phyloP scores from a whole-genome alignment of 2,797 vertebrate species.

The Semotilus atromaculatus region DNA sequence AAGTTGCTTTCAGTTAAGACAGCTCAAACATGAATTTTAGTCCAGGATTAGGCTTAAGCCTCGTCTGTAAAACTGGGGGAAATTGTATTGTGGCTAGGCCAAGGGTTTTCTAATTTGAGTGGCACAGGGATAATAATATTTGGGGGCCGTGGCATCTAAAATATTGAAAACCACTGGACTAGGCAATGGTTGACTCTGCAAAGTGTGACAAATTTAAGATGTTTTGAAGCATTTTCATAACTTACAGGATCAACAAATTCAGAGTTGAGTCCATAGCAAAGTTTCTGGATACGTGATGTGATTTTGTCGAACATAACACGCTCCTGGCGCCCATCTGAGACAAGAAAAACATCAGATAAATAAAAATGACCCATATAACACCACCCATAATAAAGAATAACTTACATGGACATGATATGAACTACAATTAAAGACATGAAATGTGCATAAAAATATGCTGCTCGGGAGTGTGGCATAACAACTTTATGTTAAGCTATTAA shows the following conservation, averaged over 20 bases:
- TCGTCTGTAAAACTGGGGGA: no score
- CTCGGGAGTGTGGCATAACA: neutral
- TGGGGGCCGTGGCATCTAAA: neutral
- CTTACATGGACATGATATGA: neutral
- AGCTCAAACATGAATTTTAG: no score
- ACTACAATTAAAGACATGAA: neutral
- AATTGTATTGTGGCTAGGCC: no score
- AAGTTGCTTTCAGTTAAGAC: no score
- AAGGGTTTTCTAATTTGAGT: neutral
- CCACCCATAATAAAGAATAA: neutral
- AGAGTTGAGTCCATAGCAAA: slow-evolving; percentile 93
- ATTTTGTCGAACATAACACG: slow-evolving; percentile 99
- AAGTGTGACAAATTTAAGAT: neutral
- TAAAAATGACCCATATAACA: neutral
- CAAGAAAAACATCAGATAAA: slow-evolving; percentile 16
- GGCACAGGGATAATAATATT: neutral
- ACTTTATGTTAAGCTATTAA: neutral
- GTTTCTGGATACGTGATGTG: slow-evolving; percentile 96
- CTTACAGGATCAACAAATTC: slow-evolving; percentile 96
- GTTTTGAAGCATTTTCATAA: neutral
- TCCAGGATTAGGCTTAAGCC: no score
- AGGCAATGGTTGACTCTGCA: neutral
- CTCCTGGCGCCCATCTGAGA: slow-evolving; percentile 93
- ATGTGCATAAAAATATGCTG: neutral
- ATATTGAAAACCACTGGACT: neutral